These are phyloP conservation scores for Mormyrus hasselquistii DNA, from an alignment of 2,797 vertebrate genomes.

Conservation along the genomic window DNA sequence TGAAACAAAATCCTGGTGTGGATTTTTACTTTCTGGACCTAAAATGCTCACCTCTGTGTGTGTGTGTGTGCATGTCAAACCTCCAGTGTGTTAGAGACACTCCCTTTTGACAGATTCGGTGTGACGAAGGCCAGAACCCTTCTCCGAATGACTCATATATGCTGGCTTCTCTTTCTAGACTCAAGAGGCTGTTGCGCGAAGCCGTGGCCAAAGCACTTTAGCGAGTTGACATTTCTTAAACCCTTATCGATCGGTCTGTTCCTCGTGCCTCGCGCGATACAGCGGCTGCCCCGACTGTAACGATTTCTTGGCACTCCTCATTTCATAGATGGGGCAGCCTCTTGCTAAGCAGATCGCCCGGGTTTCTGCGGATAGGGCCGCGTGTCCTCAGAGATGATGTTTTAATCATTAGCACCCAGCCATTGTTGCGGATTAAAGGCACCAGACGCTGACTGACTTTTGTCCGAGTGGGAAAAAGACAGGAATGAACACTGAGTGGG, in stretches of 20 bases:
- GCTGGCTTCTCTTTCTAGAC: not conserved
- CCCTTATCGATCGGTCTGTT: not conserved
- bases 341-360: not conserved
- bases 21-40: not conserved
- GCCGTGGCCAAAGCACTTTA: not conserved
- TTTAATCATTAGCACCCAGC: conserved; percentile 2
- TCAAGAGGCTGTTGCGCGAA: not conserved
- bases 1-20: not conserved
- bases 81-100: not conserved
- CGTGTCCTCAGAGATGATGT: not conserved
- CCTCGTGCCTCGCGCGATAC: not conserved
- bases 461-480: not conserved
- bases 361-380: not conserved
- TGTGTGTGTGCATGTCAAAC: not conserved
- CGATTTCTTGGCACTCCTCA: not conserved
- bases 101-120: not conserved
- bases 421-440: not conserved
- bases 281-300: not conserved
- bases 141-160: not conserved
- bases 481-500: not conserved
- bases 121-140: not conserved
- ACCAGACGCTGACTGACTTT: not conserved
- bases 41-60: not conserved
- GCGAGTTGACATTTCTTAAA: conserved; percentile 1
- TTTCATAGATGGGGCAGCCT: not conserved